Base-by-base conservation (phyloP, 2,797 vertebrate genomes). In the Chelon auratus region DNA sequence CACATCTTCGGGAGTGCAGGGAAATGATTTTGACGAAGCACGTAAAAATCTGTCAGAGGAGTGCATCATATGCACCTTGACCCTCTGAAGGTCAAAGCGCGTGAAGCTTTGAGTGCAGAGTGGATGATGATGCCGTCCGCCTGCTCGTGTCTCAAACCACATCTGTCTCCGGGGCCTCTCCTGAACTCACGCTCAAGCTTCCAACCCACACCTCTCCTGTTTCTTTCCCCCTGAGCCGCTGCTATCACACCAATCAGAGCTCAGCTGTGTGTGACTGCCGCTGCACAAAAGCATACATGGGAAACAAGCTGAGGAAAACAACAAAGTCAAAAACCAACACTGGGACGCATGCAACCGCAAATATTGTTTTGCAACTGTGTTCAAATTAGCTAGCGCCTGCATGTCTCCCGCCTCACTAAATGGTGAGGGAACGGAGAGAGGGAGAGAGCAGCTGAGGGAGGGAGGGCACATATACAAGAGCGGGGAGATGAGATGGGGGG, bases 361-460 rank as follows among this genome's bases (percentile, higher is more conserved):
- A 89, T 91, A 91, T 92, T 92, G 89, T 92, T 91, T 91, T 92
- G 88, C 80, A 90, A 83, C 84, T 51, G 77, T 87, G 86, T 91
- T 91, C 78, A 88, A 92, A 93, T 92, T 91, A 93, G 92, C 87
- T 68, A 93, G 90, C 91, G 93, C 91, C 87, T 88, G 91, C 91
- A 91, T 94, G 93, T 94, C 95, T 95, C 88, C 87, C 82, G 75
- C 87, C 80, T 87, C 76, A 70, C 86, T 89, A 86, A 89, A 90
- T 53, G 80, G 45, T 57, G 79, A 86, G 83, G 77, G 73, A 76
- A 48, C 54, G 45, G 17, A 56, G 37, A 51, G 54, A 55, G 77
- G 57, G 72, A 42, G 55, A 30, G 47, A 74, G 75, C 48, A 68
- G 40, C 40, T 64, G 56, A 40, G 33, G 55, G 63, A 81, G 67